A percentile compares a stretch with the other conserved stretches of the same genome.
Evolutionary conservation across 2,797 vertebrate genomes (phyloP).

Genomic region (Urocyon cinereoargenteus): DNA sequence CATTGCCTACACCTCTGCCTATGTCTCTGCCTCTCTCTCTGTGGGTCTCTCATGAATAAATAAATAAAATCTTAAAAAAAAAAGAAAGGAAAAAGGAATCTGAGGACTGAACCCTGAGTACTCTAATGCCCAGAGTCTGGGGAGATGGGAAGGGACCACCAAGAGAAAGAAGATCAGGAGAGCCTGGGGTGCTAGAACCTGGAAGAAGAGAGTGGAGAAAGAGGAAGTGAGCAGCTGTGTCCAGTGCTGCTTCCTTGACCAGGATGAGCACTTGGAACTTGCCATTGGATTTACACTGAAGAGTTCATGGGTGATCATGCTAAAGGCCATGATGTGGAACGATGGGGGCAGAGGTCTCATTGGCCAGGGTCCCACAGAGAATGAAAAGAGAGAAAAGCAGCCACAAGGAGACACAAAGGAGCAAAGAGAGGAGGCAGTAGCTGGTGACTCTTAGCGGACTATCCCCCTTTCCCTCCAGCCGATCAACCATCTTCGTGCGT

Average conservation of each 20-base stretch:
- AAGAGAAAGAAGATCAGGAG: neutral
- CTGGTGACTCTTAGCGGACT: neutral
- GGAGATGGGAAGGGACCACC: neutral
- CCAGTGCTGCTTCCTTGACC: fast-evolving
- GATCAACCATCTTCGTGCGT: conserved; percentile 96
- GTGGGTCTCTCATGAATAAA: no score
- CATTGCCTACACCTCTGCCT: no score
- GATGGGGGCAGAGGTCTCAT: neutral
- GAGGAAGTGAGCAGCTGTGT: fast-evolving
- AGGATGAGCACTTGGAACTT: neutral
- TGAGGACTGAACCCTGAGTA: neutral
- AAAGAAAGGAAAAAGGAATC: neutral
- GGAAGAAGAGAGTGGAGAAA: neutral
- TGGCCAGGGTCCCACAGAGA: neutral
- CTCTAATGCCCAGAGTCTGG: neutral
- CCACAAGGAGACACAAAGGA: neutral
- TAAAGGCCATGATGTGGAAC: fast-evolving
- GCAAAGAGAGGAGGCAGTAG: neutral
- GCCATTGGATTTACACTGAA: fast-evolving
- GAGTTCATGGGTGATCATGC: neutral
- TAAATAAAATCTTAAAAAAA: no score
- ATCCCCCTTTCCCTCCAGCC: conserved; percentile 86
- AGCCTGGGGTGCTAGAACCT: neutral
- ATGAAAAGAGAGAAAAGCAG: neutral
- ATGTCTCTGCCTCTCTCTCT: no score